phyloP scores from a whole-genome alignment of 1,140 invertebrate species.

The Agraylea sexmaculata region DNA sequence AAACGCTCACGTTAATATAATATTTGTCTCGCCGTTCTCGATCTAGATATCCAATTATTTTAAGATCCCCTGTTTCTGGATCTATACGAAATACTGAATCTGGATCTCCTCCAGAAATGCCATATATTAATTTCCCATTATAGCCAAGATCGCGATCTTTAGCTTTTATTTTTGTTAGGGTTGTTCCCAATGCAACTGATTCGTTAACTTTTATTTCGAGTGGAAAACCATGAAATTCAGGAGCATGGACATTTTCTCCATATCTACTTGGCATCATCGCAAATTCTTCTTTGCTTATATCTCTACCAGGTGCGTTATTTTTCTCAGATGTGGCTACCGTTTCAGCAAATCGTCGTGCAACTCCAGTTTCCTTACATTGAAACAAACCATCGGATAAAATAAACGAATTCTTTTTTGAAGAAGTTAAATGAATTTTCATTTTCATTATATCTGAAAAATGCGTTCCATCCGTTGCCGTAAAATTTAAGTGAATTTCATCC shows the following conservation, averaged over 20 bases:
- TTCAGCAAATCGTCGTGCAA: slow-evolving; percentile 57
- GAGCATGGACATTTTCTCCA: slow-evolving; percentile 64
- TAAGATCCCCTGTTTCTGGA: slow-evolving; percentile 62
- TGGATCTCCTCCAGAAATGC: slow-evolving; percentile 67
- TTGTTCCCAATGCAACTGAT: slow-evolving; percentile 57
- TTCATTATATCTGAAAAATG: slow-evolving; percentile 68
- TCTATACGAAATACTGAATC: slow-evolving; percentile 74
- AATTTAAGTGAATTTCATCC: slow-evolving; percentile 52
- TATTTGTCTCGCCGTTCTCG: slow-evolving; percentile 65
- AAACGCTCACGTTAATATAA: slow-evolving; percentile 69
- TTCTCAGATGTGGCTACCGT: slow-evolving; percentile 57
- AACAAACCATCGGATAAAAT: slow-evolving; percentile 38
- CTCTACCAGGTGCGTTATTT: slow-evolving; percentile 49
- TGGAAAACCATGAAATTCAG: slow-evolving; percentile 60
- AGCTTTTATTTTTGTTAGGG: slow-evolving; percentile 52
- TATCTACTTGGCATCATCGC: slow-evolving; percentile 62
- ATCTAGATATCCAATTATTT: slow-evolving; percentile 67
- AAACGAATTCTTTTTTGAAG: slow-evolving; percentile 40
- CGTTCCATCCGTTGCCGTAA: slow-evolving; percentile 76
- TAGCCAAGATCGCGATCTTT: slow-evolving; percentile 71
- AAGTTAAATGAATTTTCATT: slow-evolving; percentile 52
- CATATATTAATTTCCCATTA: slow-evolving; percentile 55
- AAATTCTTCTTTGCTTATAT: slow-evolving; percentile 44
- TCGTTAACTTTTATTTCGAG: slow-evolving; percentile 65
- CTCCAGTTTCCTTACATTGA: slow-evolving; percentile 68